Evolutionary conservation across 2,888 invertebrate genomes (phyloP), one percentile per base, ranked within the genome.

Genomic region (Phrixothrix hirtus): DNA sequence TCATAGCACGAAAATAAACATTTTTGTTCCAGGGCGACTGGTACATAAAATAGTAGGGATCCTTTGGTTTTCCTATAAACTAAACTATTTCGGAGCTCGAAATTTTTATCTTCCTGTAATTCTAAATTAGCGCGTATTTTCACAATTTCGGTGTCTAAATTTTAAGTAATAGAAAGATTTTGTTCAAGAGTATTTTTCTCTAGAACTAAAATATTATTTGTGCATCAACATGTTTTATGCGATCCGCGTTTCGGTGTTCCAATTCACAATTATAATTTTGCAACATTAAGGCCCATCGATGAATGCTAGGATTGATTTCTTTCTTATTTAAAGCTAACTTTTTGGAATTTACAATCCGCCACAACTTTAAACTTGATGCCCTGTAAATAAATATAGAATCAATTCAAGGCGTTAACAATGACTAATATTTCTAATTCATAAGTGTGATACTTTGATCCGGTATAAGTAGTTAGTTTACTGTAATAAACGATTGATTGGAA

Each of bases 401-500:
- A 4, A 11, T 60, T 46, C 2, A 67, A 26, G 0, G 65, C 58
- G 50, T 67, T 57, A 11, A 68, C 55, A 3, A 65, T 57, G 1
- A 62, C 59, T 1, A 67, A 25, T n/a, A 57, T 55, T 44, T 71
- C 67, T 1, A 70, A 25, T 32, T 69, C 68, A 42, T 64, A 71
- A 41, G 67, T 68, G 30, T 69, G 67, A 29, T 67, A 68, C 17
- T 55, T 64, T 0, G 62, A 47, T 48, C 67, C 67, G 1, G 45
- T 10, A 0, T 59, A 58, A 0, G 63, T 64, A 0, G 68, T 64
- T 13, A 63, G 52, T 44, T 68, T 67, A 1, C 65, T 68, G 57
- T 66, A 69, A 52, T 65, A 68, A 29, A 66, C 66, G 0, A 70
- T 34, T 0, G 68, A 68, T 27, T 69, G 63, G 4, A 67, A 56